Evolutionary conservation across 2,113 vertebrate genomes (phyloP), one percentile per base, ranked within the genome.

Genomic region (Callospermophilus lateralis): DNA sequence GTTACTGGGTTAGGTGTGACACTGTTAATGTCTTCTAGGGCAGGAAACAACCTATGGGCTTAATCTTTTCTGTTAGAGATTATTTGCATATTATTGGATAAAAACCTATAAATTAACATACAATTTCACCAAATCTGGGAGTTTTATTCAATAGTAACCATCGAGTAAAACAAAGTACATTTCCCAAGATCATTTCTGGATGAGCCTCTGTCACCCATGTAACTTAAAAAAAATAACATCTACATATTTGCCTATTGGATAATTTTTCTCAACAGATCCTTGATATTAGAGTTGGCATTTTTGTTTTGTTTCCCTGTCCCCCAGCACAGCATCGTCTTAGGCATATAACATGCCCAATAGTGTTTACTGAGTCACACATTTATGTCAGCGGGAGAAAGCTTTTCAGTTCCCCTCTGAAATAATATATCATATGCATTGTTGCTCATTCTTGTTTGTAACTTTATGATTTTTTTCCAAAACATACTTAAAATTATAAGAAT

Each of bases 381-480:
- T 53, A 24, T 45, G 55, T 34, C 24, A 22, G 8, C 0, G 9
- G 78, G 30, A 51, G 24, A n/a, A 76, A 32, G 42, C 5, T 42
- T 89, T 89, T 91, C 58, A 32, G 26, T 48, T 58, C 22, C 42
- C 8, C 67, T 8, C 8, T 24, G 70, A 61, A 22, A 30, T 61
- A 45, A 32, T 28, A 28, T 16, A 42, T 22, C 30, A 4, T 58
- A 58, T 28, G 32, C 16, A 34, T 70, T 74, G 42, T 63, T 73
- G 32, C 32, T 51, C 32, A 16, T 80, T 74, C 10, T 58, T 5
- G 30, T 73, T 93, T 61, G 30, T 55, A 84, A 53, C n/a, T 92
- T 84, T 90, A 30, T 28, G n/a, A 61, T 32, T 88, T 51, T 48
- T 91, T 79, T n/a, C 48, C 53, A 92, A 93, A 93, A 63, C 77